Conservation (phyloP, 2,113 vertebrate genomes). For the Pseudopipra pipra region DNA sequence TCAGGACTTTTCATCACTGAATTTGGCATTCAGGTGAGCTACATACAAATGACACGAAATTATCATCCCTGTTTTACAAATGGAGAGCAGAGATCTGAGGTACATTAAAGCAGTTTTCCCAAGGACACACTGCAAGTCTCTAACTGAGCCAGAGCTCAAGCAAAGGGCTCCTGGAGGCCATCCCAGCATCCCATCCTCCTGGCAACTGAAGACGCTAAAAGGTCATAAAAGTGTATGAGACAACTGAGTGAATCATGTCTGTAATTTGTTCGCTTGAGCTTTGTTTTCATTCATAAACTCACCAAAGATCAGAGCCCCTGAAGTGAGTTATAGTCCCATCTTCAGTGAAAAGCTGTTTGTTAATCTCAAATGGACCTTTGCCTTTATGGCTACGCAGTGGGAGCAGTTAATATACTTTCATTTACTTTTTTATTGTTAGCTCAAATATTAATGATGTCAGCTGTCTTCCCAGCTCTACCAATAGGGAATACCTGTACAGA, state of each 20-base stretch:
- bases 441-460: not conserved
- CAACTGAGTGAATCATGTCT: not conserved
- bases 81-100: not conserved
- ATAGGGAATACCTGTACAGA: not conserved
- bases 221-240: conserved; percentile 17
- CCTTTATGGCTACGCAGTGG: not conserved
- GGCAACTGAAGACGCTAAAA: conserved; percentile 16
- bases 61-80: not conserved
- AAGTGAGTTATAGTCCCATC: not conserved
- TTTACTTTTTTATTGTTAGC: conserved; percentile 8
- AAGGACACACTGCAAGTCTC: not conserved
- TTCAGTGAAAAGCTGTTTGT: conserved; percentile 14
- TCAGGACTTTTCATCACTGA: not conserved
- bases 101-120: not conserved
- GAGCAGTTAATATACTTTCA: conserved; percentile 12
- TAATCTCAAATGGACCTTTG: not conserved
- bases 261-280: conserved; percentile 10
- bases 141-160: not conserved
- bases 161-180: not conserved
- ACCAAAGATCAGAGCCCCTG: conserved; percentile 18
- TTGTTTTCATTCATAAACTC: conserved; percentile 58
- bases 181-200: not conserved
- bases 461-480: not conserved
- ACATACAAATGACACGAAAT: not conserved
- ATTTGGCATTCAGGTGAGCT: not conserved